Conservation (phyloP, 2,113 vertebrate genomes). For the Oreocharis arfaki region DNA sequence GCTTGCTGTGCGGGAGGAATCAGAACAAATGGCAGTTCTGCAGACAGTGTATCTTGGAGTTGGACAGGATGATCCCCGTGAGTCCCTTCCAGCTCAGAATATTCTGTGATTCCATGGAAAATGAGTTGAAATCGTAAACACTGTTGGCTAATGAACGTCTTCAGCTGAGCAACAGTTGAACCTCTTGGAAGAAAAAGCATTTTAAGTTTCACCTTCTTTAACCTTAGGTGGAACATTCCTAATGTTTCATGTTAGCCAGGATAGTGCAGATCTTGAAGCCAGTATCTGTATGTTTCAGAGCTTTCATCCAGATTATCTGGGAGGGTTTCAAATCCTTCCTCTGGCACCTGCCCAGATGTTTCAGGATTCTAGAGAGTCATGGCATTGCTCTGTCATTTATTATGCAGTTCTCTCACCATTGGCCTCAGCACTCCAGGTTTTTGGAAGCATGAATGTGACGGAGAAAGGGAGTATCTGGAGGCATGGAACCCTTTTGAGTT, state of each 20-base stretch:
- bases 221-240: not conserved
- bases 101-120: not conserved
- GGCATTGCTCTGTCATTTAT: not conserved
- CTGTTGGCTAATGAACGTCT: not conserved
- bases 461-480: not conserved
- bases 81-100: not conserved
- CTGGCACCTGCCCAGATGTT: not conserved
- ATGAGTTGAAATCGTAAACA: not conserved
- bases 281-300: not conserved
- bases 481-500: not conserved
- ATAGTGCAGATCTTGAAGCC: not conserved
- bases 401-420: not conserved
- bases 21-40: not conserved
- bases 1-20: not conserved
- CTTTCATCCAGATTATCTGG: not conserved
- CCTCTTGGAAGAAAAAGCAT: not conserved
- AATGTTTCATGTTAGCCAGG: not conserved
- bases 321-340: not conserved
- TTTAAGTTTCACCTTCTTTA: not conserved
- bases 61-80: not conserved
- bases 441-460: not conserved
- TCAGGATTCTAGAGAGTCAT: not conserved
- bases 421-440: not conserved
- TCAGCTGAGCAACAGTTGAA: not conserved
- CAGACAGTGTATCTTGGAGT: too few species aligned